A percentile compares a stretch with the other conserved stretches of the same genome.
Conservation (phyloP, 2,888 invertebrate species). For the Volucella inflata region DNA sequence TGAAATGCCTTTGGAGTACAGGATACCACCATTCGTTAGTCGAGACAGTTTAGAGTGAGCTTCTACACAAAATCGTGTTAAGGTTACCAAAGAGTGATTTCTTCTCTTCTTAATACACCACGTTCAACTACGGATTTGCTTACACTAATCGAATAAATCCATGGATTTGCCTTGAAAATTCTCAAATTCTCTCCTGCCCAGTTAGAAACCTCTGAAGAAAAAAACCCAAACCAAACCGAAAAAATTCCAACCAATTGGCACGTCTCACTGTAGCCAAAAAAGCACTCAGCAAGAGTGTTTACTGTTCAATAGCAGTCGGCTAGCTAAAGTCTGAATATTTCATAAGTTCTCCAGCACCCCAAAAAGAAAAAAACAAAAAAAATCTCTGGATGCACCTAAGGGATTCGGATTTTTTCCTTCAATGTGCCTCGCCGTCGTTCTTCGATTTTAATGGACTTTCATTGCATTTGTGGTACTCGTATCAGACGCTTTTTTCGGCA, state of each 20-base stretch:
- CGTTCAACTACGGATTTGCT: too few relatives aligned
- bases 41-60: too few relatives aligned
- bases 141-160: too few relatives aligned
- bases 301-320: conserved; percentile 58
- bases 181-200: too few relatives aligned
- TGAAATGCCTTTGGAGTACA: too few relatives aligned
- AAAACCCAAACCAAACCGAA: conserved; percentile 10
- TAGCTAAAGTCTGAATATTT: conserved; percentile 72
- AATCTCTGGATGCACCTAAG: conserved; percentile 46
- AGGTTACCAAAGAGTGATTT: too few relatives aligned
- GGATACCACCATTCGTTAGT: too few relatives aligned
- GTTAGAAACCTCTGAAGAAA: background rate
- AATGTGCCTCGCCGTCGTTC: background rate
- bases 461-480: conserved; percentile 66
- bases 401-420: conserved; percentile 37
- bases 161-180: too few relatives aligned
- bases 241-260: conserved; percentile 1
- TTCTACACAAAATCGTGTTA: too few relatives aligned
- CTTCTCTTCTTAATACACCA: too few relatives aligned
- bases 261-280: conserved; percentile 21
- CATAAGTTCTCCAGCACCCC: conserved; percentile 55
- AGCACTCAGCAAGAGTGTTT: conserved; percentile 69
- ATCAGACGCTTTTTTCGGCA: conserved; percentile 36
- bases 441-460: conserved; percentile 70
- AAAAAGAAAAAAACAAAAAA: conserved; percentile 28